These are phyloP conservation scores for Sula dactylatra DNA, from an alignment of 2,113 vertebrate genomes.

Conservation along the genomic window DNA sequence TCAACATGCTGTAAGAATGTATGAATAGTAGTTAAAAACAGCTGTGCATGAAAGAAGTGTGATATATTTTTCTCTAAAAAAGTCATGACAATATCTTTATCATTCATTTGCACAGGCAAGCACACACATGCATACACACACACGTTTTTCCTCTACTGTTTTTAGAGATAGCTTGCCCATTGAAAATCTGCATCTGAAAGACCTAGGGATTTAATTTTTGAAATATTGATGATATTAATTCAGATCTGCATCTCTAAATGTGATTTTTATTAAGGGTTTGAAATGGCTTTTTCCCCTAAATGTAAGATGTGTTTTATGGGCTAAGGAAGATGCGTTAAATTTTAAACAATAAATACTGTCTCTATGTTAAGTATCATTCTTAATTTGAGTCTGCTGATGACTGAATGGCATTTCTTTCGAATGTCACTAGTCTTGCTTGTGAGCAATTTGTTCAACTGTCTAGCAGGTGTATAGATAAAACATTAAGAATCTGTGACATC, in stretches of 20 bases:
- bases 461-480: not conserved
- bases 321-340: not conserved
- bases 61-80: not conserved
- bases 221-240: slow-evolving; percentile 2
- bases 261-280: slow-evolving; percentile 13
- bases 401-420: not conserved
- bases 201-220: not conserved
- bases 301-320: slow-evolving; percentile 21
- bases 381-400: not conserved
- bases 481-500: not conserved
- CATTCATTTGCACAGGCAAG: not conserved
- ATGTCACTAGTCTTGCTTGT: not conserved
- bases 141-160: not conserved
- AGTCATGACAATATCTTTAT: not conserved
- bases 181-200: not conserved
- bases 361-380: slow-evolving; percentile 26
- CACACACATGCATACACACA: not conserved
- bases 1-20: not conserved
- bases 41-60: not conserved
- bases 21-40: not conserved
- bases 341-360: slow-evolving; percentile 50
- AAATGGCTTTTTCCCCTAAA: not conserved
- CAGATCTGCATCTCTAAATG: not conserved
- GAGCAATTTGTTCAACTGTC: not conserved
- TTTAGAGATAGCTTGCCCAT: not conserved